Conservation (phyloP, 2,113 vertebrate genomes). For the Bombycilla garrulus region DNA sequence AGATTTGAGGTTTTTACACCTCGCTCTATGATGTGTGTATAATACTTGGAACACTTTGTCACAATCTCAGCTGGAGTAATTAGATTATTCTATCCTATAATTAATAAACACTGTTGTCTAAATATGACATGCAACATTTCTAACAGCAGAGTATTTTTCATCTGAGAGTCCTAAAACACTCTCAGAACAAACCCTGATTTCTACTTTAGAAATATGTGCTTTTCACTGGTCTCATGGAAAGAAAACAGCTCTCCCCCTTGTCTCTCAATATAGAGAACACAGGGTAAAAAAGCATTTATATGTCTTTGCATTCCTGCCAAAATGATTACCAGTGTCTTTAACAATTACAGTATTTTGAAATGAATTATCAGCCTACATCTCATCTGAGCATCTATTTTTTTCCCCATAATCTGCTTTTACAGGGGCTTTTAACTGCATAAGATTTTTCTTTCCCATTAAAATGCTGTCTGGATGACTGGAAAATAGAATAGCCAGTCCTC, state of each 20-base stretch:
- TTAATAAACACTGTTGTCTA: neutral
- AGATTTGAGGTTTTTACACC: neutral
- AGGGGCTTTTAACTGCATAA: conserved; percentile 35
- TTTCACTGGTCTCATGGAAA: neutral
- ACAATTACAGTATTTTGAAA: conserved; percentile 41
- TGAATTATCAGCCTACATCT: conserved; percentile 32
- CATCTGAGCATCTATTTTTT: conserved; percentile 44
- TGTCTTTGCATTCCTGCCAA: conserved; percentile 14
- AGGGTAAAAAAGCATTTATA: neutral
- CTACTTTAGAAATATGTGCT: neutral
- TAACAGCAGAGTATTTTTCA: neutral
- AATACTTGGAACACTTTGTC: neutral
- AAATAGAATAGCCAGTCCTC: conserved; percentile 37
- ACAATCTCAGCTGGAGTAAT: neutral
- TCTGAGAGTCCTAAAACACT: neutral
- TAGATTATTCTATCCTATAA: neutral
- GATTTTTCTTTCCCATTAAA: conserved; percentile 39
- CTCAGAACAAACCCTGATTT: neutral
- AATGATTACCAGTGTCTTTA: conserved; percentile 27
- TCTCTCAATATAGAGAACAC: neutral
- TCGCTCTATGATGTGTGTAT: neutral
- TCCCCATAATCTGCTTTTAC: conserved; percentile 56
- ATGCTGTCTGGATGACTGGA: conserved; percentile 40
- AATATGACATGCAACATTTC: neutral
- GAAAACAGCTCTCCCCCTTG: neutral